Evolutionary conservation across 2,888 invertebrate species (phyloP), one percentile per base, ranked within the genome.

Genomic region (Yponomeuta cagnagella): DNA sequence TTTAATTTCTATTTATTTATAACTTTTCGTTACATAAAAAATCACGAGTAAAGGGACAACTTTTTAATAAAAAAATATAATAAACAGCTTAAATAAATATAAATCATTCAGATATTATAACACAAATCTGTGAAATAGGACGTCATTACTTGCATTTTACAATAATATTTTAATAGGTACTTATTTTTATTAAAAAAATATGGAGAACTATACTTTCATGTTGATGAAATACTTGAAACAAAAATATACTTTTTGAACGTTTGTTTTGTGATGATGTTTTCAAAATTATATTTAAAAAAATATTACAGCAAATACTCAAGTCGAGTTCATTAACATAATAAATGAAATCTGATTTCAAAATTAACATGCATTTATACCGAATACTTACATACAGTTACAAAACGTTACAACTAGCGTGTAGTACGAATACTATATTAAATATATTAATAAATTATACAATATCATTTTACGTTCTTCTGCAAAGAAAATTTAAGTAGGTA

Each of bases 1-100:
- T 85, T 87, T 85, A 81, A 82, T 83, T 77, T 80, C 78, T 82
- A 83, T 84, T 77, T 77, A 76, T 82, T 82, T 79, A 82, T 85
- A 84, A 87, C 86, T 77, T 82, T 78, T 77, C 82, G 78, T 83
- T 80, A 81, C 80, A 84, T 84, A 86, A 80, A 81, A 80, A 79
- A 85, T 84, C 12, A 82, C 79, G 82, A 80, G 81, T 81, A 78
- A 76, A 79, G 85, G 82, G 82, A 69, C 71, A 68, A 69, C 69
- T 66, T 82, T 79, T 82, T 65, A 68, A 52, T 80, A 87, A 89
- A 77, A 90, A 89, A 89, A 90, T 43, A 58, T 58, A 58, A 90
- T 91, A 90, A 91, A 90, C 87, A 88, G 89, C 87, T 89, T 86
- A 79, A 89, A 89, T 90, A 89, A 89, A 89, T 87, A 89, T 82